phyloP scores from a whole-genome alignment of 2,113 vertebrate genomes.

The Cyanoramphus novaezelandiae region DNA sequence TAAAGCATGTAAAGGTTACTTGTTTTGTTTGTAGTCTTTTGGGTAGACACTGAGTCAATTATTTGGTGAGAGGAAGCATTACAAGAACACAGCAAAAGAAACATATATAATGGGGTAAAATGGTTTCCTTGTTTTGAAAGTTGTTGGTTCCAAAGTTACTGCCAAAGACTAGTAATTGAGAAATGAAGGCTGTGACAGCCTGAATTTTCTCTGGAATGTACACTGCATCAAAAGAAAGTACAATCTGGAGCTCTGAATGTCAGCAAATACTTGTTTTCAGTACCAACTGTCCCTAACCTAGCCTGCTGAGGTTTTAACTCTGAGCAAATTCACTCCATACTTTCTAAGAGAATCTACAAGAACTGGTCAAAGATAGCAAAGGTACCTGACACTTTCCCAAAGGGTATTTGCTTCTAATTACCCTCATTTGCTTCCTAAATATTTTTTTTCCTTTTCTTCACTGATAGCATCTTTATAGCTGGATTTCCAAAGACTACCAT shows the following conservation, averaged over 20 bases:
- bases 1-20: neutral
- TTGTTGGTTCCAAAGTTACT: neutral
- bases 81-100: neutral
- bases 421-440: neutral
- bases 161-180: neutral
- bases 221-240: neutral
- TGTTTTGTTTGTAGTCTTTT: neutral
- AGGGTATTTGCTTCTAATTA: constrained; percentile 5
- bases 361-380: neutral
- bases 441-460: neutral
- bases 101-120: neutral
- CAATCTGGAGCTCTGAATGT: neutral
- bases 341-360: neutral
- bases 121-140: neutral
- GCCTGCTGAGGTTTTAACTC: neutral
- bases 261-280: neutral
- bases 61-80: neutral
- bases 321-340: neutral
- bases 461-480: neutral
- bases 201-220: neutral
- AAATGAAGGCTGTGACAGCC: neutral
- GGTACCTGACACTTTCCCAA: neutral
- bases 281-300: neutral
- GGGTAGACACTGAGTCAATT: neutral
- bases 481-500: neutral